Conservation (phyloP, 2,888 invertebrate genomes). For the Dryomyza anilis region DNA sequence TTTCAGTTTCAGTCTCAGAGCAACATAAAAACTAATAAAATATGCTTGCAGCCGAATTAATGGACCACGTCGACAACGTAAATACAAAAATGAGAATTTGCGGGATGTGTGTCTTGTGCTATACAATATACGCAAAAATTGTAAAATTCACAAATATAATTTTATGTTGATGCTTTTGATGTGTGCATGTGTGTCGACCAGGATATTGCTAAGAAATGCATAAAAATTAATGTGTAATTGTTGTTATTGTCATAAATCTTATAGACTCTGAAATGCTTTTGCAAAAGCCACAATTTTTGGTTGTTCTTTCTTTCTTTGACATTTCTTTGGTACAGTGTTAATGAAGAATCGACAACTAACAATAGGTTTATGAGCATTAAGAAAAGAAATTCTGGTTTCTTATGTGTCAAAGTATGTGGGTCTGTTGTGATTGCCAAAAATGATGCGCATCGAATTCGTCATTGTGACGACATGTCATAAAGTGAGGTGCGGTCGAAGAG, state of each 20-base stretch:
- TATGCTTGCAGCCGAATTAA: slow-evolving; percentile 53
- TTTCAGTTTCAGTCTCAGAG: neutral
- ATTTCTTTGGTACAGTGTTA: neutral
- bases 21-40: slow-evolving; percentile 50
- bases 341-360: slow-evolving; percentile 26
- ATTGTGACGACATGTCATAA: slow-evolving; percentile 24
- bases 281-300: neutral
- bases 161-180: too few species aligned
- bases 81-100: too few species aligned
- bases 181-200: neutral
- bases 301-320: neutral
- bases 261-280: neutral
- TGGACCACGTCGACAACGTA: slow-evolving; percentile 47
- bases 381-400: neutral
- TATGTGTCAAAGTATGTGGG: neutral
- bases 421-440: neutral
- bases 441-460: neutral
- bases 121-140: too few species aligned
- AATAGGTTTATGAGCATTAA: slow-evolving; percentile 35
- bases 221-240: slow-evolving; percentile 50
- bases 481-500: too few species aligned
- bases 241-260: slow-evolving; percentile 34
- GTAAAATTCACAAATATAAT: too few species aligned
- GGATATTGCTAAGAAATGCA: slow-evolving; percentile 31
- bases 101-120: too few species aligned